phyloP scores from a whole-genome alignment of 1,140 invertebrate species.

The Propsilocerus akamusi region DNA sequence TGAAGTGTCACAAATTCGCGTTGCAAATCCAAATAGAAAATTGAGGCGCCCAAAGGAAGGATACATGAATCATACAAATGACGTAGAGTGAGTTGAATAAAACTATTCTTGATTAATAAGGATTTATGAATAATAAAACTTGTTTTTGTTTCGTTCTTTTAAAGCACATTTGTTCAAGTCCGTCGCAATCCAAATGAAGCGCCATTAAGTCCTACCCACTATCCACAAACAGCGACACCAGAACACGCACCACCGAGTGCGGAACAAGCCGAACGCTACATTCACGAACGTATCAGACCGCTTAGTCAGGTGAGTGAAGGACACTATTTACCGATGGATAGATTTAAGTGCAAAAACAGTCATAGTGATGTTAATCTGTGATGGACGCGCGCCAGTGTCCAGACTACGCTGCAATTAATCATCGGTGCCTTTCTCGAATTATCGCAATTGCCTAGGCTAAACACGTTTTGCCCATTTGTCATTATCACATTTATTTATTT shows the following conservation, averaged over 20 bases:
- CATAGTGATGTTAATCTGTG: too few species aligned
- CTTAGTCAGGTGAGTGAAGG: slow-evolving; percentile 55
- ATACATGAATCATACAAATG: not conserved
- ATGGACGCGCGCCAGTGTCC: too few species aligned
- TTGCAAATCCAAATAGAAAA: slow-evolving; percentile 20
- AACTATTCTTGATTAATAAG: not conserved
- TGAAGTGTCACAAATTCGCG: not conserved
- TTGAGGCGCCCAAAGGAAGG: slow-evolving; percentile 20
- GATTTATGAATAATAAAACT: not conserved
- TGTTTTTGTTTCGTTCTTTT: not conserved
- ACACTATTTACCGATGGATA: not conserved
- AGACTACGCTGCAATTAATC: too few species aligned
- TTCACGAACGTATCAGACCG: slow-evolving; percentile 76
- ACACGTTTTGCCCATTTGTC: not conserved
- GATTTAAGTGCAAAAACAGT: not conserved
- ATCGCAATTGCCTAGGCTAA: not conserved
- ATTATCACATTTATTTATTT: not conserved
- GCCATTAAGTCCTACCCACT: slow-evolving; percentile 66
- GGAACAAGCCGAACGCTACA: slow-evolving; percentile 69
- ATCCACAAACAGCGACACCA: slow-evolving; percentile 79
- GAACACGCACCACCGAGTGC: slow-evolving; percentile 90
- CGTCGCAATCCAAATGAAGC: slow-evolving; percentile 14
- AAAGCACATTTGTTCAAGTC: not conserved
- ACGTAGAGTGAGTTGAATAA: slow-evolving; percentile 6
- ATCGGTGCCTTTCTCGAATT: too few species aligned